Base-by-base conservation (phyloP, 92 coral and sea anemone species). In the Phymanthus crucifer region DNA sequence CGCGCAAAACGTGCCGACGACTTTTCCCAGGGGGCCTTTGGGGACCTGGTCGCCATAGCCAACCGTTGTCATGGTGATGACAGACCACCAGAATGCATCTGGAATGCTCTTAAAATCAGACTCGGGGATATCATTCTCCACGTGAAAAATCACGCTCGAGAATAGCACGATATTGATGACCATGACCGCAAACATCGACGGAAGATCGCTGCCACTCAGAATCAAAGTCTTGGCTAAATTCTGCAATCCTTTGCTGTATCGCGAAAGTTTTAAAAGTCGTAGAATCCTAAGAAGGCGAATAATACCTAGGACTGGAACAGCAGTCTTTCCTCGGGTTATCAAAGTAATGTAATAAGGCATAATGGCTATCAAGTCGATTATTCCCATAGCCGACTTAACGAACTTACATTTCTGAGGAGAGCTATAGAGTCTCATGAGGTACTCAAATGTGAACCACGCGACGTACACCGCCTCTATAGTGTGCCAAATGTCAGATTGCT, bases 21-120 rank as follows among this genome's bases (percentile, higher is more conserved):
- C 48, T 57, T 79, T 94, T 14, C 98, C 98, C 83, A 88, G 52
- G 21, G 92, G 81, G 9, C 95, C 94, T 78, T 94, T 94, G 76
- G 98, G 98, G 21, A 91, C 96, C 75, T 92, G 89, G 89, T 94
- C 98, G 36, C 98, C 98, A 66, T 94, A 94, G 74, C 98, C 98
- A 17, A 94, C 98, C 11, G 98, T 89, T 67, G 92, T 93, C 98
- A 95, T 95, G 74, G 98, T 95, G 67, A 95, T 85, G 12, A 95
- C 88, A 27, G 93, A 80, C 90, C 94, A 95, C 97, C 97, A 95
- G 83, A 95, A 90, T 47, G 97, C 97, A 73, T 95, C 97, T 40
- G 98, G 98, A 70, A 95, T 95, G 56, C 93, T 93, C 67, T 91
- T 69, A 52, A 95, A 95, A 74, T 95, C 95, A 71, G 81, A 84